Evolutionary conservation across 2,113 vertebrate species (phyloP).

Genomic region (Protobothrops mucrosquamatus): DNA sequence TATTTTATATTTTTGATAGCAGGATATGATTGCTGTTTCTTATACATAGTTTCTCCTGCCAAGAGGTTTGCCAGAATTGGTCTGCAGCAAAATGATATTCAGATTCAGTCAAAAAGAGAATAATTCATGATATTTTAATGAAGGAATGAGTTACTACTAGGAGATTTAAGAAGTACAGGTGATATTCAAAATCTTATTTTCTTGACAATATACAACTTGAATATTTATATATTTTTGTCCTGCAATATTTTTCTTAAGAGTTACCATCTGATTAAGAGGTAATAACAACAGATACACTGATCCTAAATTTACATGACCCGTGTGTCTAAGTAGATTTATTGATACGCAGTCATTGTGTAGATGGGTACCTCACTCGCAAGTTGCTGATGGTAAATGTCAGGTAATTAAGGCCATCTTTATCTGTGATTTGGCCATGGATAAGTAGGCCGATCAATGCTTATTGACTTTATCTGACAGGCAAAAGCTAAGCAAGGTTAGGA

Average conservation of each 20-base stretch:
- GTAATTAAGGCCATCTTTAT: not conserved
- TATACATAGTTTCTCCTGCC: not conserved
- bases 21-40: not conserved
- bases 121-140: not conserved
- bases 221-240: not conserved
- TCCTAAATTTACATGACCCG: not conserved
- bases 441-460: not conserved
- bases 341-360: not conserved
- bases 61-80: not conserved
- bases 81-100: not conserved
- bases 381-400: not conserved
- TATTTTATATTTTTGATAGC: not conserved
- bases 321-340: not conserved
- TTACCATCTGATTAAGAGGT: not conserved
- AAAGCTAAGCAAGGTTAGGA: not conserved
- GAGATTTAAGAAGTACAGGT: not conserved
- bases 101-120: not conserved
- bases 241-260: not conserved
- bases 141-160: not conserved
- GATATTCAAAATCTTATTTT: not conserved
- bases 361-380: not conserved
- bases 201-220: not conserved
- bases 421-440: not conserved
- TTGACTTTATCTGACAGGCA: not conserved
- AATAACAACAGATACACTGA: not conserved